Evolutionary conservation across 2,888 invertebrate genomes (phyloP), one percentile per base, ranked within the genome.

Genomic region (Volucella inanis): DNA sequence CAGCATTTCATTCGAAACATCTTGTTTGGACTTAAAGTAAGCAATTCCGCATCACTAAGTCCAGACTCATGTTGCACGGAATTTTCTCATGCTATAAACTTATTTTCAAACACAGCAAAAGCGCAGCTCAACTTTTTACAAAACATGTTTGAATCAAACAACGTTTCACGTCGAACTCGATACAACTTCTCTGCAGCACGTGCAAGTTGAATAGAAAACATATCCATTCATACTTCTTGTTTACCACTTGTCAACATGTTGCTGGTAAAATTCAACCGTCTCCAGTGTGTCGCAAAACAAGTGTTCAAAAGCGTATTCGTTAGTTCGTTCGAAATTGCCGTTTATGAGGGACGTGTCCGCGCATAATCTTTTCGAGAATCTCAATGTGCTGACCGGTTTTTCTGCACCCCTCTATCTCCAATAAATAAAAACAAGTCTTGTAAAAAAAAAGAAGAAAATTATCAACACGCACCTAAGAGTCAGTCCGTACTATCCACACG

Each of bases 321-420:
- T 80, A 75, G 84, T 84, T 84, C 71, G 84, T 80, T 84, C 80
- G 84, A 84, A 80, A 84, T 80, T 41, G 70, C 71, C 84, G 75
- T n/a, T 70, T 43, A 75, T 11, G 80, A 62, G 80, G 84, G 84
- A 75, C 75, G 84, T 80, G 3, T 80, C 71, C 71, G 79, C 84
- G 84, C 84, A 80, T 80, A 70, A 39, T 43, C 47, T 57, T 12
- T 38, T 52, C 62, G 62, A 55, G 43, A 55, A 65, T 55, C 31
- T 31, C 59, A 38, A 71, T 52, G 47, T 76, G 31, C 31, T 31
- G 71, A 84, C 84, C 84, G 80, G 84, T 84, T 84, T 82, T 82
- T 78, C 78, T 70, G 76, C 77, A 79, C 76, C 67, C 72, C 76
- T 59, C 75, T 67, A 39, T 6, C 12, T 4, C 4, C 6, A 4